These are phyloP conservation scores for Metopia argyrocephala DNA, from an alignment of 2,888 invertebrate genomes.

Conservation along the genomic window DNA sequence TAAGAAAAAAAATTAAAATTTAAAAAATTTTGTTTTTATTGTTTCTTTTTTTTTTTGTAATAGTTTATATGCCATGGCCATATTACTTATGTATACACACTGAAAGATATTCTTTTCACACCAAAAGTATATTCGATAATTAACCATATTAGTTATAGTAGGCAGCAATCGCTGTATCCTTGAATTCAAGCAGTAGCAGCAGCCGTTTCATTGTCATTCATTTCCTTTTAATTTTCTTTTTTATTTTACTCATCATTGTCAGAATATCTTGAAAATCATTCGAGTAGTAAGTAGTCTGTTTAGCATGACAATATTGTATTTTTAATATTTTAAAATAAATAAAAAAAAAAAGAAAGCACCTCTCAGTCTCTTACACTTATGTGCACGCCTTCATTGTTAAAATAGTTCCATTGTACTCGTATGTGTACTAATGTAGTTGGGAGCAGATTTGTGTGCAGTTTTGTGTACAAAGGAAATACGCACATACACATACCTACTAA, in stretches of 20 bases:
- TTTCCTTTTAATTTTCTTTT: background rate
- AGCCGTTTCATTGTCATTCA: slow-evolving; percentile 4
- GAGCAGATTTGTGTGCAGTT: no score
- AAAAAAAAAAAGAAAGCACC: no score
- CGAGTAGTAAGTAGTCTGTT: slow-evolving; percentile 47
- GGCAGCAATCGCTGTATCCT: no score
- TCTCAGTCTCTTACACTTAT: no score
- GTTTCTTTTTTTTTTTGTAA: slow-evolving; percentile 2
- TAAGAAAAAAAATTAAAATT: slow-evolving; percentile 32
- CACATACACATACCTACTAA: no score
- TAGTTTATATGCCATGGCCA: slow-evolving; percentile 51
- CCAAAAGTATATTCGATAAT: background rate
- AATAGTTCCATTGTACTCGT: no score
- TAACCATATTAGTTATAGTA: background rate
- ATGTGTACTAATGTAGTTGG: no score
- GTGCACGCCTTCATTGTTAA: no score
- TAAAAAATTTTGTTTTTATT: slow-evolving; percentile 36
- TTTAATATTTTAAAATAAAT: background rate
- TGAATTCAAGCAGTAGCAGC: slow-evolving; percentile 48
- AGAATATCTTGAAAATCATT: slow-evolving; percentile 54
- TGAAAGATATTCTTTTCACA: slow-evolving; percentile 6
- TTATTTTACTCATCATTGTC: slow-evolving; percentile 31
- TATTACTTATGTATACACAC: background rate
- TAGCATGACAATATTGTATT: background rate
- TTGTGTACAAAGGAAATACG: no score